Conservation (phyloP, 1,140 invertebrate genomes). For the Cotesia vestalis region DNA sequence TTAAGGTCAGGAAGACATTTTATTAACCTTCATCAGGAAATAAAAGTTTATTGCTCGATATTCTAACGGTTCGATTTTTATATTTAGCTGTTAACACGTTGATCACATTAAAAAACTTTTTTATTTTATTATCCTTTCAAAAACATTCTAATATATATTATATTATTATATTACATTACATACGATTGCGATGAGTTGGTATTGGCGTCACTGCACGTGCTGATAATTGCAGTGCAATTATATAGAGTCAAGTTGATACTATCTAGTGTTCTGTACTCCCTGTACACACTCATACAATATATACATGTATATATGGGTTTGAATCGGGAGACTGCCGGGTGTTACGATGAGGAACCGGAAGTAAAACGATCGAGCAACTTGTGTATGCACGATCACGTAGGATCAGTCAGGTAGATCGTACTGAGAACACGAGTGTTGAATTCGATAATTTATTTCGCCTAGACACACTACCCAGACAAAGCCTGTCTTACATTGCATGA, state of each 20-base stretch:
- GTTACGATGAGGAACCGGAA: constrained; percentile 50
- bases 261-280: not conserved
- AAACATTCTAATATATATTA: too few species aligned
- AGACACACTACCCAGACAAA: not conserved
- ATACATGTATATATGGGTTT: not conserved
- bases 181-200: not conserved
- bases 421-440: constrained; percentile 42
- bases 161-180: too few species aligned
- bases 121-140: too few species aligned
- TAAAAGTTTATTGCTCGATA: too few species aligned
- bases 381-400: constrained; percentile 46
- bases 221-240: constrained; percentile 26
- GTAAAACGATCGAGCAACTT: constrained; percentile 37
- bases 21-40: too few species aligned
- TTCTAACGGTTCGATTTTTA: too few species aligned
- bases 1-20: too few species aligned
- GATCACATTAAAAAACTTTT: too few species aligned
- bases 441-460: constrained; percentile 20
- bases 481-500: not conserved
- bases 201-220: constrained; percentile 11
- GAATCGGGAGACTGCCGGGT: not conserved
- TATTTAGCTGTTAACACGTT: too few species aligned
- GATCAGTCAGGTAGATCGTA: constrained; percentile 45
- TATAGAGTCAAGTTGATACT: not conserved
- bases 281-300: not conserved